Evolutionary conservation across 2,888 invertebrate species (phyloP).

Genomic region (Diaphora mendica): DNA sequence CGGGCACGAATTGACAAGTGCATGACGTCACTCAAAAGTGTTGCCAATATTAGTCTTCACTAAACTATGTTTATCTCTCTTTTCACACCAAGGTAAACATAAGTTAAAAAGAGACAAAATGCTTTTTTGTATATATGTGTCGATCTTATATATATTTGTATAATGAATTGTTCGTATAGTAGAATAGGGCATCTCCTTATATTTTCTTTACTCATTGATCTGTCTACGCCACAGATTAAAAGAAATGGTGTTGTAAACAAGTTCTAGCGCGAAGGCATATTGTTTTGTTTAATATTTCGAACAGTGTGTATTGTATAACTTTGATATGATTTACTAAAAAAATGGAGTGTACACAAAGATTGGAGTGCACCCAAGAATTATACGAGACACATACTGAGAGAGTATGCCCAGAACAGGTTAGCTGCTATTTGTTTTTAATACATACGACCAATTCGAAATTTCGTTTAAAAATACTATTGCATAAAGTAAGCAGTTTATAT

Average conservation of each 20-base stretch:
- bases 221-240: not conserved
- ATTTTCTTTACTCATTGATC: too few species aligned
- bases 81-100: too few species aligned
- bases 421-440: slow-evolving; percentile 3
- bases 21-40: too few species aligned
- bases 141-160: too few species aligned
- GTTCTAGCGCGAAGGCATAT: slow-evolving; percentile 24
- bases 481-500: not conserved
- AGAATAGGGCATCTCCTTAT: too few species aligned
- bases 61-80: too few species aligned
- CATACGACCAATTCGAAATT: not conserved
- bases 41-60: too few species aligned
- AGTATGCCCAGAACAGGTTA: slow-evolving; percentile 72
- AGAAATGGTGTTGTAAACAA: not conserved
- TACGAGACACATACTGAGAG: slow-evolving; percentile 57
- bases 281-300: not conserved
- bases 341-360: slow-evolving; percentile 78
- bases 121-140: too few species aligned
- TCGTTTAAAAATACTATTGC: not conserved
- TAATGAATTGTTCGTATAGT: too few species aligned
- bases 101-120: too few species aligned
- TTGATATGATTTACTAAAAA: slow-evolving; percentile 39
- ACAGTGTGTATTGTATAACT: not conserved
- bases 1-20: too few species aligned
- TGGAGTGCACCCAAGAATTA: slow-evolving; percentile 74